Evolutionary conservation across 92 coral and sea anemone genomes (phyloP), one percentile per base, ranked within the genome.

Genomic region (Paramuricea clavata): DNA sequence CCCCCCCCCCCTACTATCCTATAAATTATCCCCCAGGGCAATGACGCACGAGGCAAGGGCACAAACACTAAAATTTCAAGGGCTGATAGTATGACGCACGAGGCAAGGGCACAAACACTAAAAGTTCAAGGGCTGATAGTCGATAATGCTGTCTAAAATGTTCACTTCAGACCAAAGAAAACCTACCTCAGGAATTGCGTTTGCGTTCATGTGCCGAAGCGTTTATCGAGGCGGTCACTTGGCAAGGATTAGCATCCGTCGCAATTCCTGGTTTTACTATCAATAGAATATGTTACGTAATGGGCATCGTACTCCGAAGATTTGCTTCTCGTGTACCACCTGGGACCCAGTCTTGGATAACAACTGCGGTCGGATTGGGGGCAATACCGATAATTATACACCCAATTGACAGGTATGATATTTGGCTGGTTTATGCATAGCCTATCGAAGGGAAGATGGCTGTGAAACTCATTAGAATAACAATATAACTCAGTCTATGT

Each of bases 221-320:
- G 0, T 86, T 91, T 11, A 86, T 89, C 6, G 99, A 96, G 60
- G 99, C 99, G 12, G 94, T 85, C 69, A 89, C 94, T n/a, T 96
- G 99, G 99, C 99, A 96, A 89, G 99, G 98, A 27, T 89, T 96
- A 34, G 98, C 99, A 36, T 96, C 99, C 1, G 99, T 96, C 31
- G 92, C 92, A 28, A 94, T 96, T 23, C 99, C 99, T 10, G 99
- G 99, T 1, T 96, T 94, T 86, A 94, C 99, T 22, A 96, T 96
- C 89, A 96, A 94, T 89, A 93, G 99, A 77, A 89, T 96, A 27
- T 96, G 99, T 87, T 90, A 90, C 13, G 86, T 88, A 13, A 85
- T 95, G 19, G 86, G 95, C 61, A 86, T 83, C 76, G 81, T 94
- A 1, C 93, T 96, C 7, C 81, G 64, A 64, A 90, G 88, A 27